phyloP scores from a whole-genome alignment of 2,113 vertebrate species.

The Elaphurus davidianus region DNA sequence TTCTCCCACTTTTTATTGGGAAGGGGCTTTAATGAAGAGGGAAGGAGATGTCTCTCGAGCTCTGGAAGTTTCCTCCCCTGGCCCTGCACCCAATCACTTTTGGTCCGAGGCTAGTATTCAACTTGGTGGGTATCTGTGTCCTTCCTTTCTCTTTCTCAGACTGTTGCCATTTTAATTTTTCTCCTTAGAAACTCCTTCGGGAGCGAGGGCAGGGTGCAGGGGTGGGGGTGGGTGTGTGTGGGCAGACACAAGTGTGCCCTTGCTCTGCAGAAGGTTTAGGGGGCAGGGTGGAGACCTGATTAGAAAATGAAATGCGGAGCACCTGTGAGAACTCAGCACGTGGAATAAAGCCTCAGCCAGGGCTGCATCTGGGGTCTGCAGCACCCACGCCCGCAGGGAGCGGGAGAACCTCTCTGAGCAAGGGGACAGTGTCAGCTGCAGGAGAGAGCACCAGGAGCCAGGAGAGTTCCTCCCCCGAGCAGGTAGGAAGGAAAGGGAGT shows the following conservation, averaged over 20 bases:
- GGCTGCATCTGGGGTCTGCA: background rate
- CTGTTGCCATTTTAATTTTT: background rate
- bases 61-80: background rate
- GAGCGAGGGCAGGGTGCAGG: background rate
- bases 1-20: background rate
- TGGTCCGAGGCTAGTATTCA: background rate
- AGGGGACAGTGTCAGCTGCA: background rate
- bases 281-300: background rate
- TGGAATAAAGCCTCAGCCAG: background rate
- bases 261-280: background rate
- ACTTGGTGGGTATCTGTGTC: background rate
- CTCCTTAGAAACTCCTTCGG: background rate
- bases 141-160: background rate
- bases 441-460: rapidly evolving
- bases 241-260: background rate
- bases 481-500: slow-evolving; percentile 30
- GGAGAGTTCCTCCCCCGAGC: background rate
- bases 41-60: background rate
- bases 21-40: background rate
- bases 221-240: background rate
- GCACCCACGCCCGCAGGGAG: rapidly evolving
- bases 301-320: background rate
- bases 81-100: background rate
- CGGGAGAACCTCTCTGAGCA: rapidly evolving
- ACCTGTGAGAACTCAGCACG: background rate